phyloP scores from a whole-genome alignment of 2,888 invertebrate species.

The Podabrus alpinus region DNA sequence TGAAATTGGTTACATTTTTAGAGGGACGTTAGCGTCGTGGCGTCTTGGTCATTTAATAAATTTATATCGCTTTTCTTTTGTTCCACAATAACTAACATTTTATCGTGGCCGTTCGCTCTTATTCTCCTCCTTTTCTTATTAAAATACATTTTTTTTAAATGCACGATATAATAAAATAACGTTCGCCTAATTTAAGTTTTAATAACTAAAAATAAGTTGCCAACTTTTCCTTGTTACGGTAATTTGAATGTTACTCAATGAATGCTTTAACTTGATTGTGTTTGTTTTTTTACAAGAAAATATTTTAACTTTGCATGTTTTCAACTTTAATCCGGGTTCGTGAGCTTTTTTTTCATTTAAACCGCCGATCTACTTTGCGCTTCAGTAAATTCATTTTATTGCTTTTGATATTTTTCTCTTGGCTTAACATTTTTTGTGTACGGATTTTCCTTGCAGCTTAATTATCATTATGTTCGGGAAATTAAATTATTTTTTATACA shows the following conservation, averaged over 20 bases:
- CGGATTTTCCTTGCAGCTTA: neutral
- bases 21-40: conserved; percentile 5
- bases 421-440: neutral
- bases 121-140: neutral
- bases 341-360: neutral
- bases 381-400: conserved; percentile 1
- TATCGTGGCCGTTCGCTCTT: neutral
- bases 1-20: conserved; percentile 14
- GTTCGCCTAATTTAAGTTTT: conserved; percentile 11
- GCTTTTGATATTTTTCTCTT: neutral
- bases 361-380: conserved; percentile 1
- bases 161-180: neutral
- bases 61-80: neutral
- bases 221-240: conserved; percentile 41
- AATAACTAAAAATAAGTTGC: conserved; percentile 34
- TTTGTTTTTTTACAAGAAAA: neutral
- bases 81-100: neutral
- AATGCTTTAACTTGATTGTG: conserved; percentile 35
- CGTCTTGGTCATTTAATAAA: conserved; percentile 19
- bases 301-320: neutral
- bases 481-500: neutral
- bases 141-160: neutral
- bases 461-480: neutral
- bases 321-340: neutral
- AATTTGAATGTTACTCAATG: conserved; percentile 46